Evolutionary conservation across 2,888 invertebrate species (phyloP).

Genomic region (Trissonchulus sp.): DNA sequence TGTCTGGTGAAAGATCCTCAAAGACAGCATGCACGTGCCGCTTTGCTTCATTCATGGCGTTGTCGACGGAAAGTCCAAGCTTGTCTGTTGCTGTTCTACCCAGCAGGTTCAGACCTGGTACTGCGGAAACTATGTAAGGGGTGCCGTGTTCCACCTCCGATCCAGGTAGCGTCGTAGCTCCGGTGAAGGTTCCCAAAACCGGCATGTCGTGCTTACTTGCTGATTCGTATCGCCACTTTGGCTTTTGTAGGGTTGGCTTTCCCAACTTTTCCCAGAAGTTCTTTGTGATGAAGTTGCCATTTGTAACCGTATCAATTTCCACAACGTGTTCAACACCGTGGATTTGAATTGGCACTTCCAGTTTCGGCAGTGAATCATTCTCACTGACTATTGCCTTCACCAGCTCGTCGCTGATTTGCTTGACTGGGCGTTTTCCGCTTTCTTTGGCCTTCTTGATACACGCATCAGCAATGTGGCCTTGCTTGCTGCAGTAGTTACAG

Average conservation of each 20-base stretch:
- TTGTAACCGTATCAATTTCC: slow-evolving; percentile 30
- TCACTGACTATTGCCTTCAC: too few relatives aligned
- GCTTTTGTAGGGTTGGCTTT: background rate
- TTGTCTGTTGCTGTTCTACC: background rate
- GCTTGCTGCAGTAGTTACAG: too few relatives aligned
- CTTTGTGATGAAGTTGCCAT: slow-evolving; percentile 27
- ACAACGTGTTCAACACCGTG: background rate
- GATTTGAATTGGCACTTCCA: slow-evolving; percentile 32
- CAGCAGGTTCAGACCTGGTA: slow-evolving; percentile 7
- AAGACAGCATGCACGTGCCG: slow-evolving; percentile 9
- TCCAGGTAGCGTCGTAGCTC: background rate
- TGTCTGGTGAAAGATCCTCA: slow-evolving; percentile 24
- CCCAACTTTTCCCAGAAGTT: slow-evolving; percentile 17
- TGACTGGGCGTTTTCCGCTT: too few relatives aligned
- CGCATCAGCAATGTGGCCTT: too few relatives aligned
- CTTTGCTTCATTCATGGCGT: background rate
- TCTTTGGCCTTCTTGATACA: too few relatives aligned
- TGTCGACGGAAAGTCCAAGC: background rate
- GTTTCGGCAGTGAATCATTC: slow-evolving; percentile 25
- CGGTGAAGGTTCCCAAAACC: too few relatives aligned
- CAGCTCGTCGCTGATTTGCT: too few relatives aligned
- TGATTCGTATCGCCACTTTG: too few relatives aligned
- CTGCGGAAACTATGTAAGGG: background rate
- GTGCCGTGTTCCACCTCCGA: background rate
- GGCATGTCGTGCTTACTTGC: too few relatives aligned